Evolutionary conservation across 1,140 invertebrate genomes (phyloP), one percentile per base, ranked within the genome.

Genomic region (Protaetia brevitarsis): DNA sequence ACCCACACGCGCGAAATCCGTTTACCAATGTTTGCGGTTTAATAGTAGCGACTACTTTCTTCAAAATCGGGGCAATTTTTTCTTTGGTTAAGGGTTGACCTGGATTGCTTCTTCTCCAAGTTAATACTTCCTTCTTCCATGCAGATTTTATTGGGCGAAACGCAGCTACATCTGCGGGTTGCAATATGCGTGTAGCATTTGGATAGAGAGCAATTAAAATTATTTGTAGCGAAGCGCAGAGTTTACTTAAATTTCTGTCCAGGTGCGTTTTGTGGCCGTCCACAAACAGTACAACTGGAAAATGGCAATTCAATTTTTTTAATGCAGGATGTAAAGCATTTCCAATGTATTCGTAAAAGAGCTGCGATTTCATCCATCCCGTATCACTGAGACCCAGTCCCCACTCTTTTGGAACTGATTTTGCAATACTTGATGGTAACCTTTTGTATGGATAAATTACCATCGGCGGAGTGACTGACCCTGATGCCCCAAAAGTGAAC

Each of bases 161-260:
- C 34, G 68, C 66, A 1, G 74, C 60, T 7, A 79, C 76, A 57
- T 80, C 78, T n/a, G 76, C 67, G 19, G 78, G 77, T 61, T 79
- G 76, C 16, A 66, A n/a, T n/a, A 66, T n/a, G n/a, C n/a, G n/a
- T n/a, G n/a, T n/a, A n/a, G n/a, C n/a, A n/a, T n/a, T n/a, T n/a
- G n/a, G n/a, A 62, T 51, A 36, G 23, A 3, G 65, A 62, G 6
- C 21, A 41, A 45, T 30, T 66, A 66, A 51, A 13, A 66, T 66
- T 41, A 66, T 66, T 26, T 41, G 19, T 2, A 41, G 11, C 7
- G 61, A 5, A 8, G 16, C 8, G 65, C 74, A 77, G 27, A 76
- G 67, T 56, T 75, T 30, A 21, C 51, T 68, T n/a, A 70, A 11
- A 28, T 73, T 41, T n/a, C 67, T 63, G 11, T 68, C 69, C 16